Evolutionary conservation across 2,888 invertebrate species (phyloP).

Genomic region (Asteroscopus sphinx): DNA sequence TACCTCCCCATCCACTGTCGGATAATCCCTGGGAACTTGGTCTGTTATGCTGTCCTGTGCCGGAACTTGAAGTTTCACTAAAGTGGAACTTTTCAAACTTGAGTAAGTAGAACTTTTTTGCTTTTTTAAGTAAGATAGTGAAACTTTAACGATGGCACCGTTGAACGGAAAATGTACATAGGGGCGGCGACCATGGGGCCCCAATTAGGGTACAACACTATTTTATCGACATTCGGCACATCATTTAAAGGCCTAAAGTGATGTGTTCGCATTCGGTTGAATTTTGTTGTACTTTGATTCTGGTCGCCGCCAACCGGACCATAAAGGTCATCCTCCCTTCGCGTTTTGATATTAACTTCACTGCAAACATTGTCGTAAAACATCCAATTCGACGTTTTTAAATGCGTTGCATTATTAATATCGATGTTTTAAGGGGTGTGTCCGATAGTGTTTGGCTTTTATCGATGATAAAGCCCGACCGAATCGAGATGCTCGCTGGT

Average conservation of each 20-base stretch:
- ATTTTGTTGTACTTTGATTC: constrained; percentile 79
- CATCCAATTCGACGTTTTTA: constrained; percentile 75
- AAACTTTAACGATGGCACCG: constrained; percentile 73
- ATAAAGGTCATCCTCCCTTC: constrained; percentile 78
- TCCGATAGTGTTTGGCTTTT: constrained; percentile 85
- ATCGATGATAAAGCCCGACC: constrained; percentile 69
- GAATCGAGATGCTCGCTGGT: constrained; percentile 64
- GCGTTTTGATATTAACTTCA: constrained; percentile 62
- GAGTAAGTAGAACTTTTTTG: constrained; percentile 25
- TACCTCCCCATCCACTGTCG: constrained; percentile 77
- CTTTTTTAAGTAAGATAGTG: constrained; percentile 47
- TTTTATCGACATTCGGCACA: constrained; percentile 80
- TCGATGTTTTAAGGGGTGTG: constrained; percentile 76
- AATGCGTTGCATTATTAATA: constrained; percentile 74
- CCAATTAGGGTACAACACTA: constrained; percentile 78
- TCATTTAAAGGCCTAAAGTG: constrained; percentile 88
- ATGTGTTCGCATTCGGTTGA: constrained; percentile 81
- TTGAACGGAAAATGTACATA: constrained; percentile 70
- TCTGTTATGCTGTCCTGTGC: constrained; percentile 75
- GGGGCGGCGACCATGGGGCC: constrained; percentile 85
- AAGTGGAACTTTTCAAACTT: constrained; percentile 27
- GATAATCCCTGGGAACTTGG: constrained; percentile 74
- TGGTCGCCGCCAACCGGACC: constrained; percentile 81
- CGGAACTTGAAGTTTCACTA: constrained; percentile 72
- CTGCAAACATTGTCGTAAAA: constrained; percentile 73